Evolutionary conservation across 2,888 invertebrate species (phyloP), one percentile per base, ranked within the genome.

Genomic region (Temnothorax unifasciatus): DNA sequence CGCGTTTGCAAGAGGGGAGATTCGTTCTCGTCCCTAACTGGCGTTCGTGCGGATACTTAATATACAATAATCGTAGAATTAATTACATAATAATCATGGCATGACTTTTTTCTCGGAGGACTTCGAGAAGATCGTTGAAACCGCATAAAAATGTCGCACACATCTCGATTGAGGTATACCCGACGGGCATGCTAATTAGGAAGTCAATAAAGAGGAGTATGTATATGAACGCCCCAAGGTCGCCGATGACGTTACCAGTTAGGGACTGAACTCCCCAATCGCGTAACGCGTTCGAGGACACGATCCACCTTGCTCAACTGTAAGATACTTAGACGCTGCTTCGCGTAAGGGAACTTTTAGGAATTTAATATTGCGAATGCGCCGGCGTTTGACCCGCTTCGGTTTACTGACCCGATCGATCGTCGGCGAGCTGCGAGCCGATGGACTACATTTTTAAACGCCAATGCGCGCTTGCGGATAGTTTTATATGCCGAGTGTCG

Each of bases 301-400:
- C 82, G 83, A 74, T 90, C 86, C 88, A 88, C 83, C 85, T 84
- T 76, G 63, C 83, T 88, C 79, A 47, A 59, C 74, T 34, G 52
- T 68, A 66, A 71, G 54, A 84, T 57, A 73, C 57, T 29, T 75
- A 73, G 76, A 71, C 59, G 83, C 81, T 83, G 77, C 50, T 82
- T 83, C 34, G 66, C 66, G 54, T 47, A 69, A 82, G 47, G 44
- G 47, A 61, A 84, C 54, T 77, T 82, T 75, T 82, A 64, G 63
- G 74, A 91, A 91, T 89, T 86, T 90, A 87, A 87, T 92, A 90
- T 91, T 91, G 88, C 81, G 86, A 90, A 88, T 91, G 88, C 89
- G 86, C 89, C 86, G 89, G 88, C 86, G 90, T 92, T 92, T 89
- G 69, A 90, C 79, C 85, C 74, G 63, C 79, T 83, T 86, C 75